phyloP scores from a whole-genome alignment of 2,113 vertebrate genomes.

The Phasianus colchicus region DNA sequence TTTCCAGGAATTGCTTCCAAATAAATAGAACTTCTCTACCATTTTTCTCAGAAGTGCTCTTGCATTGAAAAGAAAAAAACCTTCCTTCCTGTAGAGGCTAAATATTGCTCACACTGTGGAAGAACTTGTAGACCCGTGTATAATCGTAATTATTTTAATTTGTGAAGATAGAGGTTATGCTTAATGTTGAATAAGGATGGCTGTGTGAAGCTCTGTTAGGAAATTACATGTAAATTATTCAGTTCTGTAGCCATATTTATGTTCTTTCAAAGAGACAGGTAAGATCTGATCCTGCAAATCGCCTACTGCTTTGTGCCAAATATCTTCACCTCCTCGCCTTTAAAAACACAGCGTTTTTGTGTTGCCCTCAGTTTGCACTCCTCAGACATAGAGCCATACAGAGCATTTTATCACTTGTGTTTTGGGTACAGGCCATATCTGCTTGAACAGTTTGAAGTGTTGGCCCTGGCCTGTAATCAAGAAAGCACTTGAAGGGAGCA shows the following conservation, averaged over 20 bases:
- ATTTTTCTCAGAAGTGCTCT: not conserved
- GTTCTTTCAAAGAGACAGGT: not conserved
- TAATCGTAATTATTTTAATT: constrained; percentile 5
- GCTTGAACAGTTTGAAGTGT: not conserved
- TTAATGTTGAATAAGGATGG: constrained; percentile 1
- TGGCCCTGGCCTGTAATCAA: not conserved
- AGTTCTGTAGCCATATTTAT: not conserved
- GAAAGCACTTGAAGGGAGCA: not conserved
- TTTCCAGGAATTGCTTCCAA: not conserved
- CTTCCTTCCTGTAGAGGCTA: not conserved
- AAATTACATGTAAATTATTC: constrained; percentile 56
- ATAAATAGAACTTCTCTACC: not conserved
- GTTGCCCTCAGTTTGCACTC: not conserved
- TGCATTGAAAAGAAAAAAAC: not conserved
- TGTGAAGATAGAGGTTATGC: not conserved
- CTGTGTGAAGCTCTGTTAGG: not conserved
- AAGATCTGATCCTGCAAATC: not conserved
- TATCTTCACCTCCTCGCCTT: not conserved
- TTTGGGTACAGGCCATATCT: not conserved
- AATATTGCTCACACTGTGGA: not conserved
- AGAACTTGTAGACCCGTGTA: not conserved
- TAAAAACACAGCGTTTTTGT: not conserved
- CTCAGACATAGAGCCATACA: not conserved
- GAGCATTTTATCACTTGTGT: not conserved
- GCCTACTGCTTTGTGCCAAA: not conserved